These are phyloP conservation scores for Pogonophryne albipinna DNA, from an alignment of 2,797 vertebrate species.

Conservation along the genomic window DNA sequence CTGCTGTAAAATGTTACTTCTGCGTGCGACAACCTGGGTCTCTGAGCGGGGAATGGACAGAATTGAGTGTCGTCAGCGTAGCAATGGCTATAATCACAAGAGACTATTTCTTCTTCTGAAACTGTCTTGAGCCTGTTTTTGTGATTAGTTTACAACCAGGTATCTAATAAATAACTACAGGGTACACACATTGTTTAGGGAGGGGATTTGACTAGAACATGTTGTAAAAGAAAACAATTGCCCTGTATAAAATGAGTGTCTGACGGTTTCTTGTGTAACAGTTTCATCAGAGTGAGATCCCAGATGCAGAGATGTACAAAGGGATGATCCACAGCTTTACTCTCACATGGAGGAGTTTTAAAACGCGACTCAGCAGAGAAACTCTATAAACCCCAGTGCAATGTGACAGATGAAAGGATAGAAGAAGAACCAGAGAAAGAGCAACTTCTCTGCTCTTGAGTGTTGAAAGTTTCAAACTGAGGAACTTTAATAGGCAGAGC, in stretches of 20 bases:
- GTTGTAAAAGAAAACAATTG: neutral
- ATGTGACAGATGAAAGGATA: neutral
- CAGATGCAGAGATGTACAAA: constrained; percentile 31
- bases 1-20: too few relatives aligned
- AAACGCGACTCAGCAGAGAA: constrained; percentile 15
- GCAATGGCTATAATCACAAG: too few relatives aligned
- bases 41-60: too few relatives aligned
- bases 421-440: too few relatives aligned
- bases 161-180: neutral
- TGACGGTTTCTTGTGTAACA: constrained; percentile 19
- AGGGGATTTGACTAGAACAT: neutral
- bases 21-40: too few relatives aligned
- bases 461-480: accelerated
- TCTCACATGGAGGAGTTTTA: constrained; percentile 28
- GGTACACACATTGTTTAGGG: neutral
- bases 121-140: too few relatives aligned
- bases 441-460: neutral
- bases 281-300: constrained; percentile 31
- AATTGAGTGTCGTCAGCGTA: too few relatives aligned
- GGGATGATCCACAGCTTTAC: constrained; percentile 33
- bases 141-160: neutral
- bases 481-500: neutral
- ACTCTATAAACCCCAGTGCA: constrained; percentile 7
- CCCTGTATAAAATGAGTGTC: neutral
- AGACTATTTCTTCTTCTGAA: too few relatives aligned